phyloP scores from a whole-genome alignment of 2,113 vertebrate species.

The Balaeniceps rex region DNA sequence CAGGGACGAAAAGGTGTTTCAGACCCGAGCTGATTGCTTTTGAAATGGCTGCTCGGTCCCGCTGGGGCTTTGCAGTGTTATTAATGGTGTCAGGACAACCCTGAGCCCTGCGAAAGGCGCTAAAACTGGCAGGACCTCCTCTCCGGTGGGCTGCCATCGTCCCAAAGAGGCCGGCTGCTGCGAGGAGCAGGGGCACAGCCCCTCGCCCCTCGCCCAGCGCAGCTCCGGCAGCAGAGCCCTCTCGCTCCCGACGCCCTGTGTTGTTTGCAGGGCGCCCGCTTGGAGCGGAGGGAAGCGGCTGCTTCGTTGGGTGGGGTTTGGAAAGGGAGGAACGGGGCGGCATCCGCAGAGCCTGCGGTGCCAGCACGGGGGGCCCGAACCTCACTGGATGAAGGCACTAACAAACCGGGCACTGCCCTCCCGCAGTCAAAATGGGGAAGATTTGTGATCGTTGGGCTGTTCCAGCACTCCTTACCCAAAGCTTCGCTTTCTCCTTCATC shows the following conservation, averaged over 20 bases:
- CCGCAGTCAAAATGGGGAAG: not conserved
- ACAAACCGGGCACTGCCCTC: fast-evolving
- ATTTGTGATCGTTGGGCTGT: not conserved
- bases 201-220: fast-evolving
- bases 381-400: not conserved
- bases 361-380: fast-evolving
- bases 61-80: not conserved
- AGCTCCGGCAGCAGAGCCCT: not conserved
- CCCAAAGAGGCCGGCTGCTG: not conserved
- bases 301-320: not conserved
- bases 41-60: not conserved
- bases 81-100: not conserved
- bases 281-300: not conserved
- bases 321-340: not conserved
- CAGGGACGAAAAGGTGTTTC: not conserved
- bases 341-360: not conserved
- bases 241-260: fast-evolving
- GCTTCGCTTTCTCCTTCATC: not conserved
- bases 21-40: not conserved
- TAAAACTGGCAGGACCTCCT: not conserved
- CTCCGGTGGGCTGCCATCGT: not conserved
- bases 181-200: not conserved
- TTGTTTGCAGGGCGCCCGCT: not conserved
- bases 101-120: not conserved
- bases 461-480: not conserved